Conservation (phyloP, 1,140 invertebrate species). For the Druon quercuslanigerum region DNA sequence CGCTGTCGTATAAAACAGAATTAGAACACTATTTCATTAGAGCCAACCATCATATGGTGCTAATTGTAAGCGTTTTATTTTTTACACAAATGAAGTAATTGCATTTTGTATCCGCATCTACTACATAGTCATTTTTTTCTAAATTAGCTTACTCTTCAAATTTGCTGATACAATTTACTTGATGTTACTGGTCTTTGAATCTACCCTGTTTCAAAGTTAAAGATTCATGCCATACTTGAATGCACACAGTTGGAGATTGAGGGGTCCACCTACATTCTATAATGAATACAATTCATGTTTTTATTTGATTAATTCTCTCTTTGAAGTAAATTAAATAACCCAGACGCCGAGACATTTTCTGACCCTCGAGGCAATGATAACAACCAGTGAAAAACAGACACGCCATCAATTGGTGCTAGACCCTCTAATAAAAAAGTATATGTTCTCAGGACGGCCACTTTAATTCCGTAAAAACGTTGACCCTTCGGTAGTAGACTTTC, state of each 20-base stretch:
- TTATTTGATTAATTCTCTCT: constrained; percentile 3
- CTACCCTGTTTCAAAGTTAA: too few relatives aligned
- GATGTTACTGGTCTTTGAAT: too few relatives aligned
- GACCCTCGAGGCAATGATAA: neutral
- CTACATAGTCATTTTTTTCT: too few relatives aligned
- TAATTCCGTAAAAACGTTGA: neutral
- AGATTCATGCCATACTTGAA: too few relatives aligned
- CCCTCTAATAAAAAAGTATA: constrained; percentile 7
- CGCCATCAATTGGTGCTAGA: neutral
- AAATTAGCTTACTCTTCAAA: too few relatives aligned
- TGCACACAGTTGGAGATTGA: neutral
- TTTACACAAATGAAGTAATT: too few relatives aligned
- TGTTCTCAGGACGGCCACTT: neutral
- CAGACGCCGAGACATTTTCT: neutral
- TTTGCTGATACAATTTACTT: too few relatives aligned
- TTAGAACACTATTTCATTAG: constrained; percentile 5
- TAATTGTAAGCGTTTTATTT: too few relatives aligned
- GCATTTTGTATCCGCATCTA: too few relatives aligned
- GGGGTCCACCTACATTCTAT: too few relatives aligned
- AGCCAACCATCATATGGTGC: neutral
- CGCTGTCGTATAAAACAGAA: constrained; percentile 4
- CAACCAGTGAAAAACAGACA: neutral
- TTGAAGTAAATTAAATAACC: neutral
- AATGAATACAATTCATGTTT: neutral
- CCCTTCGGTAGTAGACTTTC: neutral